phyloP scores from a whole-genome alignment of 2,888 invertebrate genomes.

The Nymphalis c-album region DNA sequence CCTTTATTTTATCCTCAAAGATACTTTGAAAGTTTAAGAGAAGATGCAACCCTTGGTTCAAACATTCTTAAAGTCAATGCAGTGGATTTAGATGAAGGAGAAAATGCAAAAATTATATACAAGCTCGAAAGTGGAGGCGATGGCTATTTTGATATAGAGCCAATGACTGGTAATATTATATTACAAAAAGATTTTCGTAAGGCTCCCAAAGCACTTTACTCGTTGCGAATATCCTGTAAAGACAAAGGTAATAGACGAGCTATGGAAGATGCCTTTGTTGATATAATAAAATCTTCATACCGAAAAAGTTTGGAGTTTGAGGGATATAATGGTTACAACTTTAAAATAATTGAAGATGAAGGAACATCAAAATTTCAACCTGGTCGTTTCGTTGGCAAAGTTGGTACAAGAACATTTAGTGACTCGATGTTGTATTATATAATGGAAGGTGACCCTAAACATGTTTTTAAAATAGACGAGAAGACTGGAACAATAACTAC shows the following conservation, averaged over 20 bases:
- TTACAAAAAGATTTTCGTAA: slow-evolving; percentile 85
- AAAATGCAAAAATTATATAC: slow-evolving; percentile 91
- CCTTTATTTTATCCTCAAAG: slow-evolving; percentile 95
- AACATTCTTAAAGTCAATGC: slow-evolving; percentile 89
- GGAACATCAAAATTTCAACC: slow-evolving; percentile 82
- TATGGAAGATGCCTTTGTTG: slow-evolving; percentile 88
- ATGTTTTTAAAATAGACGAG: slow-evolving; percentile 90
- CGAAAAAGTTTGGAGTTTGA: slow-evolving; percentile 88
- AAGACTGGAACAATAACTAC: slow-evolving; percentile 89
- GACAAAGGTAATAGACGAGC: slow-evolving; percentile 90
- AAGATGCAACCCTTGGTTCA: slow-evolving; percentile 84
- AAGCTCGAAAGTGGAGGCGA: slow-evolving; percentile 90
- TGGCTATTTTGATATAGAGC: slow-evolving; percentile 89
- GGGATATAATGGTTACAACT: slow-evolving; percentile 88
- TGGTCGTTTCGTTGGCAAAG: slow-evolving; percentile 89
- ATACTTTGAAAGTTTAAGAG: slow-evolving; percentile 89
- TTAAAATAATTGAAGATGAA: slow-evolving; percentile 91
- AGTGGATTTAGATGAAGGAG: slow-evolving; percentile 92
- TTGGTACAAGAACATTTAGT: slow-evolving; percentile 83
- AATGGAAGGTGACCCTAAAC: slow-evolving; percentile 88
- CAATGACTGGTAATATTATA: slow-evolving; percentile 87
- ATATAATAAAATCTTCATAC: slow-evolving; percentile 88
- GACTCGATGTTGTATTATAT: slow-evolving; percentile 88
- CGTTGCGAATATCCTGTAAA: slow-evolving; percentile 88
- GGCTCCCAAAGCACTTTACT: slow-evolving; percentile 85